Evolutionary conservation across 2,113 vertebrate species (phyloP).

Genomic region (Carassius carassius): DNA sequence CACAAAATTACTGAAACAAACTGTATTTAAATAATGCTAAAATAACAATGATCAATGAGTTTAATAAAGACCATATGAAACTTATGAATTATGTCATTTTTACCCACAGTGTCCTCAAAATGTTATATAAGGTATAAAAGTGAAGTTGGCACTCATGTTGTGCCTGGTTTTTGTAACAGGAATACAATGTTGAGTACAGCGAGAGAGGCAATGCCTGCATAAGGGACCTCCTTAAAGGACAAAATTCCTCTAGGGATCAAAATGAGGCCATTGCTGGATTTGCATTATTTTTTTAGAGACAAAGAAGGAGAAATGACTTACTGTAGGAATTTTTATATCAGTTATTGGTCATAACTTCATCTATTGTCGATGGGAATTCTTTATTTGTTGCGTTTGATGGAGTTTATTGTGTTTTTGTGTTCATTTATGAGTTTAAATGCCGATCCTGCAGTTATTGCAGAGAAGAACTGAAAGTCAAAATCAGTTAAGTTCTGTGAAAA

Average conservation of each 20-base stretch:
- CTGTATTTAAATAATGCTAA: no score
- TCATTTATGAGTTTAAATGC: background rate
- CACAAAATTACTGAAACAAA: no score
- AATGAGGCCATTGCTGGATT: constrained; percentile 40
- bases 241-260: constrained; percentile 58
- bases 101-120: background rate
- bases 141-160: constrained; percentile 42
- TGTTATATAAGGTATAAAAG: background rate
- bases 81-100: background rate
- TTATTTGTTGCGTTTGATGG: background rate
- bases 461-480: background rate
- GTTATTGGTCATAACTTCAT: background rate
- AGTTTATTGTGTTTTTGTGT: background rate
- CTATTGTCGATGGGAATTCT: background rate
- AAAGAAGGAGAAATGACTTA: background rate
- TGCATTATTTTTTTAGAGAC: constrained; percentile 15
- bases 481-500: background rate
- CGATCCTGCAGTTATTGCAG: constrained; percentile 55
- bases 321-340: constrained; percentile 6
- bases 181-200: constrained; percentile 40
- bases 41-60: no score
- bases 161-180: constrained; percentile 20
- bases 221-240: constrained; percentile 46
- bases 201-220: constrained; percentile 37
- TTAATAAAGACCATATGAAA: no score